Base-by-base conservation (phyloP, 2,113 vertebrate genomes). In the Seriola aureovittata region DNA sequence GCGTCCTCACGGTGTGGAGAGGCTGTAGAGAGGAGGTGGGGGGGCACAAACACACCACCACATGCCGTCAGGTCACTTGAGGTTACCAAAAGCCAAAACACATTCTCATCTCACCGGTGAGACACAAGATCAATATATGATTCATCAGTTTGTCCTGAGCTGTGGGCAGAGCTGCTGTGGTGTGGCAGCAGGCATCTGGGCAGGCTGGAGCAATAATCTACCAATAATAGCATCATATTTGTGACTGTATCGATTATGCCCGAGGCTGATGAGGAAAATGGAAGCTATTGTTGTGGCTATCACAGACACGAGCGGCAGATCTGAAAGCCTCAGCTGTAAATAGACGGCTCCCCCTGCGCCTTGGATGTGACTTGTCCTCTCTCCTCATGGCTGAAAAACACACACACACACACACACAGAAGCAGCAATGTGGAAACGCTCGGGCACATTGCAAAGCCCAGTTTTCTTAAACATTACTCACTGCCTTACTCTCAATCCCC, bases 271-370 rank as follows among this genome's bases (percentile, higher is more conserved):
- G 71, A 71, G 66, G 62, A 76, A 63, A 54, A 77, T 72, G 77
- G 74, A 60, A 85, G 86, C 87, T 92, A 91, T 91, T 89, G 91
- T 91, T 92, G 81, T 80, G 82, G 75, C 77, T 72, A 64, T 81
- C 62, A 50, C 85, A 85, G 83, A 85, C 81, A 62, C 10, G 77
- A 76, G 44, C 77, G 36, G 73, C 71, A 50, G 69, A 82, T 69
- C 34, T 74, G 85, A 52, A 32, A 68, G 65, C 67, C 82, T 85
- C 67, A 78, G 78, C 83, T 88, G 88, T 84, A 85, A 88, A 87
- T 58, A 87, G 78, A 88, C 75, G 68, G 62, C 81, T 65, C 82
- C 82, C 72, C 75, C 72, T 74, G 82, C 84, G 82, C 70, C 85
- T 79, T 16, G 82, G 71, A 78, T 84, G 84, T 38, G 85, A 85